Evolutionary conservation across 2,113 vertebrate species (phyloP), one percentile per base, ranked within the genome.

Genomic region (Nibea albiflora): DNA sequence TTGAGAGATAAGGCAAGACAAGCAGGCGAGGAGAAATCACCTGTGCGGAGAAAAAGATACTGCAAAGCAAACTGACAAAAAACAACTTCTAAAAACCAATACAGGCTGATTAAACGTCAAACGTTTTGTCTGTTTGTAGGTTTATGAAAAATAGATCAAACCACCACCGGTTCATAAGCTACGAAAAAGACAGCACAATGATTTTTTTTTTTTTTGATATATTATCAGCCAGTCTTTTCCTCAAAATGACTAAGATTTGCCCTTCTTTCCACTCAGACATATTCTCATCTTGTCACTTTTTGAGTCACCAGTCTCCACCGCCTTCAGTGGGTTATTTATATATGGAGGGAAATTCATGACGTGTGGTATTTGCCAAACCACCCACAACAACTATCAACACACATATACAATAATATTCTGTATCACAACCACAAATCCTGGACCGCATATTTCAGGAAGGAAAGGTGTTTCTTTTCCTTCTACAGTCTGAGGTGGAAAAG

Each of bases 1-100:
- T 1, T 26, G 11, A 72, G 63, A 78, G 87, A 92, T 91, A 85
- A 88, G 74, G 69, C 47, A 57, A 77, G 73, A 87, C 52, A 76
- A 88, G 81, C 24, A 47, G 53, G 39, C 16, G 15, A 24, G 61
- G 77, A 83, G 71, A 83, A 88, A 87, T 85, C 11, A 80, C 62
- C 39, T 78, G 35, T 17, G 16, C 14, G 3, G 28, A 70, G 66
- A 63, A 72, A 88, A 72, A 58, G 35, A 84, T 57, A 63, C 53
- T 31, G 35, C 52, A 64, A 65, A 62, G 53, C 28, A 56, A 73
- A 52, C 64, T 16, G 46, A 46, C 19, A n/a, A n/a, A 65, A 62
- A 67, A 49, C 46, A 53, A n/a, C 22, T 39, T 58, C 17, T 49
- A 61, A 35, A 39, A 35, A 47, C 24, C 54, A 70, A n/a, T 19